A percentile compares a stretch with the other conserved stretches of the same genome.
phyloP scores from a whole-genome alignment of 2,113 vertebrate species.

The Apus apus region DNA sequence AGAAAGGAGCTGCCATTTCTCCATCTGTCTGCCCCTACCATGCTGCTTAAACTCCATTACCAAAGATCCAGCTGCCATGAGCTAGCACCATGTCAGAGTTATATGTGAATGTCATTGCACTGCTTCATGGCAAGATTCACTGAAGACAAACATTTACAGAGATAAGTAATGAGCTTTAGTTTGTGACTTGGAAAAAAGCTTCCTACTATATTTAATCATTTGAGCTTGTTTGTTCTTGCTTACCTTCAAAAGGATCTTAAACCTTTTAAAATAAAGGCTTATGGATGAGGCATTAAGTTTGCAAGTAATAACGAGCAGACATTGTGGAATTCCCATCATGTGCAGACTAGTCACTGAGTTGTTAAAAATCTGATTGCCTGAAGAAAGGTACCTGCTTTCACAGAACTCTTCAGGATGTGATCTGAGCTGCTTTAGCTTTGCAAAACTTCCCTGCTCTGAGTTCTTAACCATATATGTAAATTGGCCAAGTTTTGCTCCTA shows the following conservation, averaged over 20 bases:
- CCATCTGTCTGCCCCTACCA: not conserved
- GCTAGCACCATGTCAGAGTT: not conserved
- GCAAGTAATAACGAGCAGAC: not conserved
- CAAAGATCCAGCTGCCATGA: not conserved
- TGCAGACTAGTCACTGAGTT: not conserved
- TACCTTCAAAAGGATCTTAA: conserved; percentile 8
- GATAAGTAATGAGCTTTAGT: not conserved
- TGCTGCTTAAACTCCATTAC: not conserved
- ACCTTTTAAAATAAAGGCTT: not conserved
- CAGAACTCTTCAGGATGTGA: not conserved
- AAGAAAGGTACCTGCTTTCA: not conserved
- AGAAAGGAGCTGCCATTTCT: conserved; percentile 16
- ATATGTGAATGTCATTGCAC: not conserved
- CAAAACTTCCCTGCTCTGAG: not conserved
- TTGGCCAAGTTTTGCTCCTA: not conserved
- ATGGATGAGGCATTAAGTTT: not conserved
- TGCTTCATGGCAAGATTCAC: not conserved
- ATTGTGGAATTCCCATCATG: not conserved
- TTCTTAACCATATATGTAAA: not conserved
- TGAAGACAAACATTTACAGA: not conserved
- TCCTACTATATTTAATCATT: not conserved
- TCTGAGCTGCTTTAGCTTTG: not conserved
- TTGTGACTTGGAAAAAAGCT: not conserved
- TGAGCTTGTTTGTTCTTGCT: not conserved
- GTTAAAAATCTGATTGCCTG: not conserved